Evolutionary conservation across 2,113 vertebrate genomes (phyloP), one percentile per base, ranked within the genome.

Genomic region (Pterophyllum scalare): DNA sequence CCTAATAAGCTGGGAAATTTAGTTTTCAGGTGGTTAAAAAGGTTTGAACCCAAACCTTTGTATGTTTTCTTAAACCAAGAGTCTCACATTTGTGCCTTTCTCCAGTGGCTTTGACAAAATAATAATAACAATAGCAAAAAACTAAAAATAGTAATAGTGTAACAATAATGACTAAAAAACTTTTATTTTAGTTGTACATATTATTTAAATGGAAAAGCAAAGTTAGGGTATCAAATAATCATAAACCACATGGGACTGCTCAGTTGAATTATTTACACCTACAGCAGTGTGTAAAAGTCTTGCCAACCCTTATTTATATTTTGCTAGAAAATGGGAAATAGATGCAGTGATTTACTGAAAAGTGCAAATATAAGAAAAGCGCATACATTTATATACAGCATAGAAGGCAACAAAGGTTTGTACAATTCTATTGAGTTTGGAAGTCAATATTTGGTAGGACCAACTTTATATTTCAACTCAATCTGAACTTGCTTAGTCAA

Each of bases 331-430:
- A 67, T 19, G 43, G 14, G 22, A 67, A 67, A 43, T 67, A 46
- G 4, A 6, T 24, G 14, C 8, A 11, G 62, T 22, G 43, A 46
- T 15, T 15, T 6, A 15, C 2, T 46, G 43, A 46, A 15, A 46
- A 5, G 2, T 6, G 1, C 43, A 46, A 46, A 67, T 14, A 67
- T 67, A 12, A 12, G 9, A 22, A 46, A 46, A 26, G 28, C 28
- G 28, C 28, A 28, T 28, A 28, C 1, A 28, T 28, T 28, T 28
- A 28, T 28, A 28, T 0, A 3, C 0, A 46, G 38, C 2, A 0
- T 26, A 26, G 2, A 26, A 46, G 40, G 8, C 14, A 26, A 67
- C 46, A 40, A 40, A 6, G 46, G 40, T 67, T 67, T 65, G 62
- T 2, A 65, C 24, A 2, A 67, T 67, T 67, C 62, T 46, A 17